Percentiles rank a stretch among this genome's conserved stretches.
Evolutionary conservation across 2,797 vertebrate species (phyloP).

Genomic region (Falco novaeseelandiae): DNA sequence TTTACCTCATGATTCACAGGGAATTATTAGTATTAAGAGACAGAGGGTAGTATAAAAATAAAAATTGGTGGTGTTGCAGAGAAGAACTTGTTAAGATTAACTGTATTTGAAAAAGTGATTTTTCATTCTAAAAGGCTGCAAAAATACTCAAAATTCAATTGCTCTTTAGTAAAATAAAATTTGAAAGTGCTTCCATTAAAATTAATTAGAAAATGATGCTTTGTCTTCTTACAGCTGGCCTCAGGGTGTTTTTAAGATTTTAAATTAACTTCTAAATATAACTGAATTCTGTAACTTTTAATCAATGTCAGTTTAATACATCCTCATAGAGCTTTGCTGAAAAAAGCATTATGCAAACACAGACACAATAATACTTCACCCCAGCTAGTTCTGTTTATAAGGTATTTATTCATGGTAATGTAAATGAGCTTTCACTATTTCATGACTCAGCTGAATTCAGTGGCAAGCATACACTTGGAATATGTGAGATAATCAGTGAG

Average conservation of each 20-base stretch:
- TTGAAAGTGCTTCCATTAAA: not conserved
- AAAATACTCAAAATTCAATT: not conserved
- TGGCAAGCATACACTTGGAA: not conserved
- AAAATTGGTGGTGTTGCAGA: not conserved
- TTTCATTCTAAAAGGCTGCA: not conserved
- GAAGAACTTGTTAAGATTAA: not conserved
- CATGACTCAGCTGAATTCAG: not conserved
- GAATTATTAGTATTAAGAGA: not conserved
- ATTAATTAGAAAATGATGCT: not conserved
- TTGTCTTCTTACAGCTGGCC: not conserved
- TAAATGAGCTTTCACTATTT: not conserved
- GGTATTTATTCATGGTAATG: not conserved
- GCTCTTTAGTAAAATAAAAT: slow-evolving; percentile 8
- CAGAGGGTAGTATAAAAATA: not conserved
- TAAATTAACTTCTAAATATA: slow-evolving; percentile 37
- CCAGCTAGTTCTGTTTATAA: not conserved
- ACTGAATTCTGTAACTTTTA: slow-evolving; percentile 28
- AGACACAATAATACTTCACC: not conserved
- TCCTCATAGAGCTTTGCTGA: not conserved
- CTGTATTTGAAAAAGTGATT: not conserved
- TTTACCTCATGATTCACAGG: not conserved
- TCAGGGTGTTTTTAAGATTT: slow-evolving; percentile 25
- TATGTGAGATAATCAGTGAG: not conserved
- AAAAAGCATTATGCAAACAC: not conserved
- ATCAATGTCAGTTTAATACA: slow-evolving; percentile 13